A percentile compares a stretch with the other conserved stretches of the same genome.
Conservation (phyloP, 2,113 vertebrate genomes). For the Lontra canadensis region DNA sequence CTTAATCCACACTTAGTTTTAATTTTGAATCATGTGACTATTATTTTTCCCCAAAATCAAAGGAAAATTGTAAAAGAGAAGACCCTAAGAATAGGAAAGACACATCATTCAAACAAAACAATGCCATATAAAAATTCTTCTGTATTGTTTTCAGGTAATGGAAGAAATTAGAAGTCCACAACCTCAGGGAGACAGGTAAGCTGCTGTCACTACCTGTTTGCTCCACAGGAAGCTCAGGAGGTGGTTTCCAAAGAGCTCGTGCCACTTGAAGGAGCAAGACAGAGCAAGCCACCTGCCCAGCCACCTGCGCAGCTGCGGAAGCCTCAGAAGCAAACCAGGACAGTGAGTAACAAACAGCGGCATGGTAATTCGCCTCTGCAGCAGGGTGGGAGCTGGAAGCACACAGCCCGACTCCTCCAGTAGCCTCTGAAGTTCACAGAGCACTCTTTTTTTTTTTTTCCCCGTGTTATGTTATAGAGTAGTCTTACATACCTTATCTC, state of each 20-base stretch:
- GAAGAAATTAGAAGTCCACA: not conserved
- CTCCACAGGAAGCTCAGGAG: not conserved
- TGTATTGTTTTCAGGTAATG: not conserved
- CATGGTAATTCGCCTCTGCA: not conserved
- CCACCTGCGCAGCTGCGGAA: not conserved
- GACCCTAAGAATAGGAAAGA: not conserved
- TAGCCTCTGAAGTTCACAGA: not conserved
- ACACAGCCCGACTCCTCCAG: not conserved
- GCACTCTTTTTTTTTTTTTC: rapidly evolving
- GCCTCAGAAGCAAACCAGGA: not conserved
- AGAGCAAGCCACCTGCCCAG: not conserved
- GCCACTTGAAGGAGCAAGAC: slow-evolving; percentile 16
- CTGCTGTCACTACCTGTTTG: not conserved
- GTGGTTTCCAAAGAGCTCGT: not conserved
- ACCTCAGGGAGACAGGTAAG: not conserved
- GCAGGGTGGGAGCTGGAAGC: not conserved
- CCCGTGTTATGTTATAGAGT: not conserved
- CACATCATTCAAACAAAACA: not conserved
- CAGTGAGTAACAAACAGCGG: not conserved
- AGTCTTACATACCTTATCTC: not conserved
- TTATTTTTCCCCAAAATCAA: not conserved
- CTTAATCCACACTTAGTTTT: not conserved
- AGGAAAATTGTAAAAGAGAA: not conserved
- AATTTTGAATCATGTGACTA: not conserved
- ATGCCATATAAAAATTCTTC: not conserved